A percentile compares a stretch with the other conserved stretches of the same genome.
Evolutionary conservation across 2,797 vertebrate species (phyloP).

Genomic region (Chaetodon trifasciatus): DNA sequence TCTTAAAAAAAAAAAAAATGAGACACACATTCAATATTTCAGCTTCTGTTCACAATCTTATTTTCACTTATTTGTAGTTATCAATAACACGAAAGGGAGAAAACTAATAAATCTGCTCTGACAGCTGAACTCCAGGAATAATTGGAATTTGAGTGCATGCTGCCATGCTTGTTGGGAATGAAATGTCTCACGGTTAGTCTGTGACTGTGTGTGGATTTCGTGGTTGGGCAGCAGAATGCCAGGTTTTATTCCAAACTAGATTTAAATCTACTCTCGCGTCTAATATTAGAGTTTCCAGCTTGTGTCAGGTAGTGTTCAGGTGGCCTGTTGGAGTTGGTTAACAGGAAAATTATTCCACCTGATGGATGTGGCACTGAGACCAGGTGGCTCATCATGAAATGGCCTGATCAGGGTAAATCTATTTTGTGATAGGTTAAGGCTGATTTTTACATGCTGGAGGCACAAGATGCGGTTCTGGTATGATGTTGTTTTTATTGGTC

Average conservation of each 20-base stretch:
- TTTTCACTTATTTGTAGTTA: slow-evolving; percentile 35
- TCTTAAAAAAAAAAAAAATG: slow-evolving; percentile 13
- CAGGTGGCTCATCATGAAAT: slow-evolving; percentile 80
- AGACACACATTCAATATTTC: slow-evolving; percentile 23
- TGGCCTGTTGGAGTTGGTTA: slow-evolving; percentile 74
- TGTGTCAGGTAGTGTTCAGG: slow-evolving; percentile 72
- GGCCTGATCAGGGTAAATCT: slow-evolving; percentile 52
- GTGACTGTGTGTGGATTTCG: slow-evolving; percentile 31
- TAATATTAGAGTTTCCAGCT: slow-evolving; percentile 42
- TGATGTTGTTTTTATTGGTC: slow-evolving; percentile 18
- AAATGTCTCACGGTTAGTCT: slow-evolving; percentile 44
- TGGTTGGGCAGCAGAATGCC: slow-evolving; percentile 16
- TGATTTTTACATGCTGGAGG: slow-evolving; percentile 48
- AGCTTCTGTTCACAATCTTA: slow-evolving; percentile 13
- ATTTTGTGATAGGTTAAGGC: slow-evolving; percentile 46
- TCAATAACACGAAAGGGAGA: slow-evolving; percentile 41
- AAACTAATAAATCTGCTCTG: slow-evolving; percentile 57
- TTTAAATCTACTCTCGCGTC: slow-evolving; percentile 53
- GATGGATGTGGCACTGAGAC: slow-evolving; percentile 67
- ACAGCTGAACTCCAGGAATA: slow-evolving; percentile 60
- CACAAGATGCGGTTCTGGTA: slow-evolving; percentile 19
- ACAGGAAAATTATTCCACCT: slow-evolving; percentile 75
- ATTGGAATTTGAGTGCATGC: slow-evolving; percentile 55
- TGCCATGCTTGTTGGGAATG: slow-evolving; percentile 46
- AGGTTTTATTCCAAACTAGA: slow-evolving; percentile 54